Percentiles rank a stretch among this genome's conserved stretches.
Conservation (phyloP, 92 coral and sea anemone species). For the Parazoanthus swiftii region DNA sequence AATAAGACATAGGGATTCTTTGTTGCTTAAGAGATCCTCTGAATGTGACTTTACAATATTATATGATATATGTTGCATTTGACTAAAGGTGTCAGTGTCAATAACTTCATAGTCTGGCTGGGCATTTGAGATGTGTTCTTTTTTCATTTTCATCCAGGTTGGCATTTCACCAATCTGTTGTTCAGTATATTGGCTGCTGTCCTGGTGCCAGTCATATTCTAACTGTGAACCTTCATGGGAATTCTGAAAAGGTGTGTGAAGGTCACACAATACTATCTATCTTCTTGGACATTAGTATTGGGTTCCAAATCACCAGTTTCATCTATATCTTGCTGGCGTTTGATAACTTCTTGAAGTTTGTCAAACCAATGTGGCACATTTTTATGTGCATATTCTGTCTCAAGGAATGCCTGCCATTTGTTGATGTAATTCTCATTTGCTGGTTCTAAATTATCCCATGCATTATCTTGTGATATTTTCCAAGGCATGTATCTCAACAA, state of each 20-base stretch:
- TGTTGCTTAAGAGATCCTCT: slow-evolving; percentile 22
- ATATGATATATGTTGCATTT: slow-evolving; percentile 25
- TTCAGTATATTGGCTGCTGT: slow-evolving; percentile 31
- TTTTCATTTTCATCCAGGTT: slow-evolving; percentile 36
- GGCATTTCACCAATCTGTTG: slow-evolving; percentile 46
- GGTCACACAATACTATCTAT: slow-evolving; percentile 42
- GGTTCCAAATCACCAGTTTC: slow-evolving; percentile 19
- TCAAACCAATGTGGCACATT: slow-evolving; percentile 57
- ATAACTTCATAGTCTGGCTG: slow-evolving; percentile 25
- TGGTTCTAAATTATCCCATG: slow-evolving; percentile 49
- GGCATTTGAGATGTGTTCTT: slow-evolving; percentile 12
- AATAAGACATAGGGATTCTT: slow-evolving; percentile 29
- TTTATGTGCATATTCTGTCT: slow-evolving; percentile 52
- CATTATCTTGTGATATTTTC: slow-evolving; percentile 42
- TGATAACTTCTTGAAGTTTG: slow-evolving; percentile 43
- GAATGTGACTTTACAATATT: slow-evolving; percentile 29
- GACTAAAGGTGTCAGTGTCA: slow-evolving; percentile 28
- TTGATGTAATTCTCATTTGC: slow-evolving; percentile 38
- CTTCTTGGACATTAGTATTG: slow-evolving; percentile 32
- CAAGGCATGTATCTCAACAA: slow-evolving; percentile 57
- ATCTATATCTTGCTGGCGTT: slow-evolving; percentile 40
- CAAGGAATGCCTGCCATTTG: slow-evolving; percentile 46
- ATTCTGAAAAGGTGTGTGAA: slow-evolving; percentile 20
- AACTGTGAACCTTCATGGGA: slow-evolving; percentile 7
- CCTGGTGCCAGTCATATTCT: slow-evolving; percentile 45